These are phyloP conservation scores for Therioaphis trifolii DNA, from an alignment of 2,888 invertebrate species.

Conservation along the genomic window DNA sequence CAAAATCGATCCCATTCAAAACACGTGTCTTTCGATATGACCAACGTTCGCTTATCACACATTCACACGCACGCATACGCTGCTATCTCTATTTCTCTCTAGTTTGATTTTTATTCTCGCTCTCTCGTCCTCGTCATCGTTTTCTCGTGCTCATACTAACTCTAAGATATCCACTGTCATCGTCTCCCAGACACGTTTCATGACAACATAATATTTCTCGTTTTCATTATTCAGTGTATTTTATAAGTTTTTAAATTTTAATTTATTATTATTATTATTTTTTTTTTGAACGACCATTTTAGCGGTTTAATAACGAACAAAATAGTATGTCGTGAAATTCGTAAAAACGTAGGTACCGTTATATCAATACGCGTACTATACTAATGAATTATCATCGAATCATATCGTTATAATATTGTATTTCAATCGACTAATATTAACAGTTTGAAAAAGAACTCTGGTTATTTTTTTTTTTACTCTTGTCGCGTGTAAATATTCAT, in stretches of 20 bases:
- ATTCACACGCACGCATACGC: not conserved
- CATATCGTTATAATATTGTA: not conserved
- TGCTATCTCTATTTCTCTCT: not conserved
- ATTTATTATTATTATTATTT: too few relatives aligned
- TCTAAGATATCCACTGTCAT: not conserved
- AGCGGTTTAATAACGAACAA: not conserved
- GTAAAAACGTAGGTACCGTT: not conserved
- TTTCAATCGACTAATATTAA: not conserved
- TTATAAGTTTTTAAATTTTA: too few relatives aligned
- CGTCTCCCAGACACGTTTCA: too few relatives aligned
- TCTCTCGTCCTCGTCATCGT: not conserved
- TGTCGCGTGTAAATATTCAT: slow-evolving; percentile 39
- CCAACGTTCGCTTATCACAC: too few relatives aligned
- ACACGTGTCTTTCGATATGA: not conserved
- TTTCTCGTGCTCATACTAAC: not conserved
- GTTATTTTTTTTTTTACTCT: not conserved
- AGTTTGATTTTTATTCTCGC: not conserved
- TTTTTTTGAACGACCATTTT: too few relatives aligned
- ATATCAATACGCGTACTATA: too few relatives aligned
- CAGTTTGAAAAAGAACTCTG: not conserved
- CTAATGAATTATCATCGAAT: not conserved
- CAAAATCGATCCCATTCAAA: not conserved
- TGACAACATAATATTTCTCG: not conserved
- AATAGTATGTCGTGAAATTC: not conserved
- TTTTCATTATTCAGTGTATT: not conserved